phyloP scores from a whole-genome alignment of 2,797 vertebrate species.

The Galaxias olidus region DNA sequence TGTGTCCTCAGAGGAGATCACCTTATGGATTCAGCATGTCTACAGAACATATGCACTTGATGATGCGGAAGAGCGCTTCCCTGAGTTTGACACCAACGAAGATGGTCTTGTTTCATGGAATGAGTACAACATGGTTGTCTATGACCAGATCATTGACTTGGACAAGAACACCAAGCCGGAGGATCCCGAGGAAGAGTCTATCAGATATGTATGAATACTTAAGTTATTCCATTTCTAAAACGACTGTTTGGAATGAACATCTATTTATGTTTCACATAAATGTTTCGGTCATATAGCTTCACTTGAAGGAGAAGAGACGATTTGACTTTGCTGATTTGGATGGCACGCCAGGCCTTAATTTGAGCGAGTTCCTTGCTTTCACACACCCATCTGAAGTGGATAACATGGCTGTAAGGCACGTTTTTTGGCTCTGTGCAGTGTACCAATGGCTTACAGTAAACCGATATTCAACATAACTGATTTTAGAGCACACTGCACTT shows the following conservation, averaged over 20 bases:
- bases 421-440: constrained; percentile 7
- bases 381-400: constrained; percentile 95
- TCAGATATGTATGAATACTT: constrained; percentile 80
- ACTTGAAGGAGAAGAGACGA: constrained; percentile 89
- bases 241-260: background rate
- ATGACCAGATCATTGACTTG: constrained; percentile 82
- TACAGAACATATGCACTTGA: constrained; percentile 92
- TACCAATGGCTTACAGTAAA: no score
- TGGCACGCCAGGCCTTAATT: constrained; percentile 74
- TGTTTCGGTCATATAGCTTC: constrained; percentile 76
- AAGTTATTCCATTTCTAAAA: background rate
- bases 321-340: constrained; percentile 90
- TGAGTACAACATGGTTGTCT: constrained; percentile 88
- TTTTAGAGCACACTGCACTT: no score
- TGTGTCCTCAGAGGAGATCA: constrained; percentile 84
- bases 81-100: constrained; percentile 82
- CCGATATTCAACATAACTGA: no score
- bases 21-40: constrained; percentile 91
- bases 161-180: constrained; percentile 78
- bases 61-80: constrained; percentile 88
- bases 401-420: constrained; percentile 87
- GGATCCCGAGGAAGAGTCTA: constrained; percentile 90
- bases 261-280: background rate
- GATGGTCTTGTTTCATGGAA: constrained; percentile 89
- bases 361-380: constrained; percentile 92